Evolutionary conservation across 92 coral and sea anemone genomes (phyloP).

Genomic region (Palythoa grandis): DNA sequence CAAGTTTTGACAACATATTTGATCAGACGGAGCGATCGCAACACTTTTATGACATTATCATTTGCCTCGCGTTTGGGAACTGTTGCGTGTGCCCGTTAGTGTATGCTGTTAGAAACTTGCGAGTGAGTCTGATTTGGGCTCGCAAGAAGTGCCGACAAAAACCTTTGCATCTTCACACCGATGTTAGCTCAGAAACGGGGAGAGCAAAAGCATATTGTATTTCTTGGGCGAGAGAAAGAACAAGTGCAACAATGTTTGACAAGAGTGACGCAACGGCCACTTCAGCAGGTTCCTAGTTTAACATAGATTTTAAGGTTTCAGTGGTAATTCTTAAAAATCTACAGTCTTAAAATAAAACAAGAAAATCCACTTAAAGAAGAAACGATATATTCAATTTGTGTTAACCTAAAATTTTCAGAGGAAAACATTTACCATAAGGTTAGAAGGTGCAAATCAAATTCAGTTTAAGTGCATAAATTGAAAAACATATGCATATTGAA

Average conservation of each 20-base stretch:
- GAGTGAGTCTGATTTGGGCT: constrained; percentile 65
- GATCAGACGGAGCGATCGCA: neutral
- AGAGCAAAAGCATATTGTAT: neutral
- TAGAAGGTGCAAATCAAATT: too few relatives aligned
- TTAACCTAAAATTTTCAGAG: too few relatives aligned
- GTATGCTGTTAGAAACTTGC: constrained; percentile 73
- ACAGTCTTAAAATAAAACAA: too few relatives aligned
- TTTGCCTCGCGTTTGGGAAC: constrained; percentile 67
- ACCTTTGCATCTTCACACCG: constrained; percentile 47
- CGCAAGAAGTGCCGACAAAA: constrained; percentile 51
- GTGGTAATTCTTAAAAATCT: too few relatives aligned
- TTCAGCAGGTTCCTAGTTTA: neutral
- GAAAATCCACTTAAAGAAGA: too few relatives aligned
- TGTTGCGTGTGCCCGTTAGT: constrained; percentile 66
- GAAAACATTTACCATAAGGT: too few relatives aligned
- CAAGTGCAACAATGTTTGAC: constrained; percentile 12
- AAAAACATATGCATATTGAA: too few relatives aligned
- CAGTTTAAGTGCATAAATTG: too few relatives aligned
- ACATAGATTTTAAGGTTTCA: too few relatives aligned
- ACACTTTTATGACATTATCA: constrained; percentile 6
- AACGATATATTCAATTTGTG: too few relatives aligned
- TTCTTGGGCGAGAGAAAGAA: constrained; percentile 47
- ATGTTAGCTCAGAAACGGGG: constrained; percentile 19
- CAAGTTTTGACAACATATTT: constrained; percentile 48
- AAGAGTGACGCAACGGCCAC: neutral